Percentiles rank a stretch among this genome's conserved stretches.
Conservation (phyloP, 1,140 invertebrate species). For the Pseudomyrmex sp. region DNA sequence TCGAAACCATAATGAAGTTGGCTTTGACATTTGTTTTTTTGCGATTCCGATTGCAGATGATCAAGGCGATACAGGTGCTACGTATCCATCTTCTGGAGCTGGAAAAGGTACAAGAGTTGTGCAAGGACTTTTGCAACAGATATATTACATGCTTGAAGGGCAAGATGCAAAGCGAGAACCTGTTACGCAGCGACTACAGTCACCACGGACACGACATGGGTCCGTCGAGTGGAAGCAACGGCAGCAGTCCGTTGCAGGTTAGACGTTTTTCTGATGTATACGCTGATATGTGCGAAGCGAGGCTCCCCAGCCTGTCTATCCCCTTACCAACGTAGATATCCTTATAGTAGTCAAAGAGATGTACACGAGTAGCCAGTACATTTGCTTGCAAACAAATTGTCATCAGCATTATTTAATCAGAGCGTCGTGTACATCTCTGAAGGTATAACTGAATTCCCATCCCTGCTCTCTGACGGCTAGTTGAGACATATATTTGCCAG, state of each 20-base stretch:
- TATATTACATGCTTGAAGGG: conserved; percentile 98
- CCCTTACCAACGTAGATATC: conserved; percentile 82
- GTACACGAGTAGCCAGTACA: conserved; percentile 67
- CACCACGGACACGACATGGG: conserved; percentile 86
- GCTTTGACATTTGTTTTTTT: too few relatives aligned
- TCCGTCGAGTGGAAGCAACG: conserved; percentile 86
- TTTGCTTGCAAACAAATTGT: neutral
- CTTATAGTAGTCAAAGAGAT: conserved; percentile 78
- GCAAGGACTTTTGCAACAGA: conserved; percentile 98
- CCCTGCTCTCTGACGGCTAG: conserved; percentile 86
- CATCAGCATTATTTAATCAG: neutral
- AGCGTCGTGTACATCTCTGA: conserved; percentile 77
- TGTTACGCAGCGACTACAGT: conserved; percentile 91
- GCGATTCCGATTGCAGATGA: conserved; percentile 89
- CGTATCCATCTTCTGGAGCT: conserved; percentile 98
- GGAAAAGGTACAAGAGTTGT: conserved; percentile 98
- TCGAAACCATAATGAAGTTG: conserved; percentile 24
- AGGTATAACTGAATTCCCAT: conserved; percentile 83
- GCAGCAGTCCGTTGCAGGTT: conserved; percentile 85
- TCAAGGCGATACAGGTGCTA: conserved; percentile 98
- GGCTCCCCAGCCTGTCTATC: conserved; percentile 67
- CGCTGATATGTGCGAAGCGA: conserved; percentile 34
- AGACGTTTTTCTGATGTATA: conserved; percentile 71
- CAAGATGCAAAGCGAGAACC: conserved; percentile 98
- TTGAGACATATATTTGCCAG: conserved; percentile 87